A percentile compares a stretch with the other conserved stretches of the same genome.
These are phyloP conservation scores for Struthidea cinerea DNA, from an alignment of 2,113 vertebrate species.

Conservation along the genomic window DNA sequence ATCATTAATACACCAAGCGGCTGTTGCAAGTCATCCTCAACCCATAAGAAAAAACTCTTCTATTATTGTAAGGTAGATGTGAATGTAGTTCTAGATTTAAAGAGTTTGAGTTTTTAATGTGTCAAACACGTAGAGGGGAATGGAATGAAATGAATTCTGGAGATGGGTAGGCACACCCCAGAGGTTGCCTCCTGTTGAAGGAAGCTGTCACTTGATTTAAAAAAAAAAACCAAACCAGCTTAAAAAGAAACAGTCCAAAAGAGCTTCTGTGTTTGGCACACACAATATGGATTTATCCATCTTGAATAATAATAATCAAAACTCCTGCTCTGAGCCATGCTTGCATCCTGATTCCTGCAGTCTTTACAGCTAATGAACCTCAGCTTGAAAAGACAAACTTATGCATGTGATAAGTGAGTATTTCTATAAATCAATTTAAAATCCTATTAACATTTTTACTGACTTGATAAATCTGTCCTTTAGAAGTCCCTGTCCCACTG, in stretches of 20 bases:
- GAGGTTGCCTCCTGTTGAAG: neutral
- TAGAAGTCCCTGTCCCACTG: neutral
- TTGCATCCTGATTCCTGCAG: neutral
- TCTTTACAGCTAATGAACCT: neutral
- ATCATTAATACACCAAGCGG: neutral
- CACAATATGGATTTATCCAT: neutral
- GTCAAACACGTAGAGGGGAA: neutral
- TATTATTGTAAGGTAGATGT: neutral
- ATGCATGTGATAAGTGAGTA: neutral
- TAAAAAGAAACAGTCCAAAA: neutral
- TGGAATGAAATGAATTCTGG: neutral
- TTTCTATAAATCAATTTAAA: neutral
- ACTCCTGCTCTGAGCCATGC: neutral
- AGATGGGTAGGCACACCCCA: neutral
- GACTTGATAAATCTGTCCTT: neutral
- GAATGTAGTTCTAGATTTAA: neutral
- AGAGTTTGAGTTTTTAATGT: neutral
- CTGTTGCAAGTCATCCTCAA: neutral
- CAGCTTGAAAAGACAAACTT: neutral
- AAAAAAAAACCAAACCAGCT: neutral
- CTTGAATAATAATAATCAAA: neutral
- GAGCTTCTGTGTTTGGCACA: neutral
- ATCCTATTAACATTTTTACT: neutral
- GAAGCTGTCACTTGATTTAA: neutral
- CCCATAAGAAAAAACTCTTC: neutral